Evolutionary conservation across 2,113 vertebrate genomes (phyloP).

Genomic region (Cinclus mexicanus): DNA sequence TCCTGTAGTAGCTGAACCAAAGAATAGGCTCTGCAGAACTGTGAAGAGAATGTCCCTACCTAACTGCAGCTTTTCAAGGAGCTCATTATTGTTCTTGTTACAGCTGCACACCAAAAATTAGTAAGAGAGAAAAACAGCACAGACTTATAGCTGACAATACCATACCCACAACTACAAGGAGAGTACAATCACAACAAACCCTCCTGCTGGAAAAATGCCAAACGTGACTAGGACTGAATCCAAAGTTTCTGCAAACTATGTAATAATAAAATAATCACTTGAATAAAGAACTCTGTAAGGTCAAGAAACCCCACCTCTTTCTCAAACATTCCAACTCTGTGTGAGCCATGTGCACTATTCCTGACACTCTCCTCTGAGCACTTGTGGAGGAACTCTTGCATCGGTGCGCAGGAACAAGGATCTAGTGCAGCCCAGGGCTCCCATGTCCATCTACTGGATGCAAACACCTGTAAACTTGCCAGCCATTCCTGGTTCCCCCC

Average conservation of each 20-base stretch:
- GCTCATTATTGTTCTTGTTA: not conserved
- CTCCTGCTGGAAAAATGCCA: not conserved
- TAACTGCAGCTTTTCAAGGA: not conserved
- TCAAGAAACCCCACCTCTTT: not conserved
- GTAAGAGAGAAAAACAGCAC: not conserved
- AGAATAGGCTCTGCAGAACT: not conserved
- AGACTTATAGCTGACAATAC: not conserved
- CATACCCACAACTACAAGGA: not conserved
- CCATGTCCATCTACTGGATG: not conserved
- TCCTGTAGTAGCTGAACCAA: not conserved
- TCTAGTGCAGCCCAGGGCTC: not conserved
- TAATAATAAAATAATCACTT: not conserved
- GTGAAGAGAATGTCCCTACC: not conserved
- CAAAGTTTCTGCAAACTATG: not conserved
- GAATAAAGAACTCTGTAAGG: not conserved
- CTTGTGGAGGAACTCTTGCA: rapidly evolving
- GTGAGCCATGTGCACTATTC: not conserved
- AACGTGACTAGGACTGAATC: not conserved
- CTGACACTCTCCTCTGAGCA: not conserved
- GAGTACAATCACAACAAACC: not conserved
- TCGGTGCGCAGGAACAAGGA: rapidly evolving
- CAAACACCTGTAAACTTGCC: not conserved
- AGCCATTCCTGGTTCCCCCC: not conserved
- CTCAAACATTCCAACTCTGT: not conserved
- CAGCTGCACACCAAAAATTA: not conserved